Base-by-base conservation (phyloP, 2,113 vertebrate species). In the Gymnogyps californianus region DNA sequence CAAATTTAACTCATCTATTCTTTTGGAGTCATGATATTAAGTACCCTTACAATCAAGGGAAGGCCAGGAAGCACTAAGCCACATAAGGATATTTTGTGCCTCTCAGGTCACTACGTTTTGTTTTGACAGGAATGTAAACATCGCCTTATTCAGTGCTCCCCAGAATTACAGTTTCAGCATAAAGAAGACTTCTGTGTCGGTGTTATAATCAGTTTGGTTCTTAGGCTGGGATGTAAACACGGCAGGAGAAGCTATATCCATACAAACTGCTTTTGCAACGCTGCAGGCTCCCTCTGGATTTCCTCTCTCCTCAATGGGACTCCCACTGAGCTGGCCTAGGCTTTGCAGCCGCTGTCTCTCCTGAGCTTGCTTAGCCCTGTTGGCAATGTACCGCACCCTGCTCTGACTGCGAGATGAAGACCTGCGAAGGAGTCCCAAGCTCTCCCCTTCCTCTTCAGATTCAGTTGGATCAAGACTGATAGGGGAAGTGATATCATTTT, bases 391-490 rank as follows among this genome's bases (percentile, higher is more conserved):
- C 0, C 99, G 98, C 71, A 99, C 99, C 2, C 99, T 96, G 90
- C 99, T 99, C 94, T 99, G 99, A 89, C 99, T 99, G 81, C 99
- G 98, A 0, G 99, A 99, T 0, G 99, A 99, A 2, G 98, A 98
- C 14, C 99, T 97, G 14, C 99, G 97, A n/a, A 99, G 96, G 71
- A 99, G 97, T 38, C 96, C 94, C 75, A 46, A 2, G 65, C 90
- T 96, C 31, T 98, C 98, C 2, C 58, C 87, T 5, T 52, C 70
- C 82, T 98, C 97, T 47, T 98, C 97, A 0, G 96, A 97, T 57
- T 97, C 97, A 0, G 49, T 19, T 0, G 83, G 96, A n/a, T 97
- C 96, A 0, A 97, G 94, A 29, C 94, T 90, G 75, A 98, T 98
- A 13, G 98, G 96, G 1, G 97, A 97, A 1, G 96, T 95, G 57